phyloP scores from a whole-genome alignment of 2,797 vertebrate genomes.

The Acanthurus leucopareius region DNA sequence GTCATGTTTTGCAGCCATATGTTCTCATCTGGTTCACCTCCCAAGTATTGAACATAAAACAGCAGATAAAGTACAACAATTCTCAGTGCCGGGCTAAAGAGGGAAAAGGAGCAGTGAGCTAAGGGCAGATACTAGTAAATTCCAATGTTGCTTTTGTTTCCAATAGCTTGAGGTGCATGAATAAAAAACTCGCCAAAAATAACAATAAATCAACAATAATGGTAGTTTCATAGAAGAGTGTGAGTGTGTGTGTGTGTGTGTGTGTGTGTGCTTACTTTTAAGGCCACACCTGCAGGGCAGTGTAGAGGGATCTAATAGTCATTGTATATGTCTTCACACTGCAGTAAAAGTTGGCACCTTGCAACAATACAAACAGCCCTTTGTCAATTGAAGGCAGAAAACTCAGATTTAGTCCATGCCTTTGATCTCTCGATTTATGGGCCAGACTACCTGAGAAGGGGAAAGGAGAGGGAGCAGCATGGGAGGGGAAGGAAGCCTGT shows the following conservation, averaged over 20 bases:
- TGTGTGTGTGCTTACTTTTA: conserved; percentile 11
- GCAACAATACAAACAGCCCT: conserved; percentile 79
- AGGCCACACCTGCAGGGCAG: conserved; percentile 80
- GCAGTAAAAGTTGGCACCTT: conserved; percentile 80
- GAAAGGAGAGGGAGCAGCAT: conserved; percentile 18
- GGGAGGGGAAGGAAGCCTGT: conserved; percentile 17
- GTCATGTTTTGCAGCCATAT: conserved; percentile 58
- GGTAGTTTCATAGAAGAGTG: not conserved
- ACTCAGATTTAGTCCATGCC: conserved; percentile 56
- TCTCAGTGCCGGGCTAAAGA: conserved; percentile 24
- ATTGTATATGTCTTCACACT: conserved; percentile 77
- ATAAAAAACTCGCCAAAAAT: conserved; percentile 50
- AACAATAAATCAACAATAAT: conserved; percentile 46
- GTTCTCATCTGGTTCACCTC: conserved; percentile 45
- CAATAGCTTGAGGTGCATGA: conserved; percentile 46
- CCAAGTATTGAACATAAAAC: conserved; percentile 41
- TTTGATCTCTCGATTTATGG: conserved; percentile 58
- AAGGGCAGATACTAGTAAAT: conserved; percentile 47
- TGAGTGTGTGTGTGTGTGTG: conserved; percentile 2
- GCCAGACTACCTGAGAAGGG: conserved; percentile 44
- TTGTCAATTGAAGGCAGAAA: conserved; percentile 78
- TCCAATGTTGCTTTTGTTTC: conserved; percentile 55
- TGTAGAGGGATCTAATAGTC: conserved; percentile 75
- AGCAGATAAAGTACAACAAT: conserved; percentile 44
- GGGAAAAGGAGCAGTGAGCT: conserved; percentile 27